Conservation (phyloP, 2,113 vertebrate genomes). For the Tachysurus vachellii region DNA sequence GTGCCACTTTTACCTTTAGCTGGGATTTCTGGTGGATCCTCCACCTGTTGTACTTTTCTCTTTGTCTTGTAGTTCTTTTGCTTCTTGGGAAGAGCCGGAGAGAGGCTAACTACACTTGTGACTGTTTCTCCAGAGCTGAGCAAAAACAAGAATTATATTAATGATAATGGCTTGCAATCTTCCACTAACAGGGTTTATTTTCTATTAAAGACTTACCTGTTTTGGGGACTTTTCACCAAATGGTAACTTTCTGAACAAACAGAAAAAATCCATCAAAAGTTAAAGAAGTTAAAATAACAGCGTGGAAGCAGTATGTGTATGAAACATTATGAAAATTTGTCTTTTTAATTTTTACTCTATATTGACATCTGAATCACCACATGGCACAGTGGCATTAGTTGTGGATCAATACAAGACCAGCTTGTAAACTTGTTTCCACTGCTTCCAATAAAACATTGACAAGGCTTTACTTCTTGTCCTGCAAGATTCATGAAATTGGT, state of each 20-base stretch:
- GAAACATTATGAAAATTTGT: background rate
- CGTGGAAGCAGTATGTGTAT: background rate
- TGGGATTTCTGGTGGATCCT: slow-evolving; percentile 86
- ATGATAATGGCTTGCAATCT: background rate
- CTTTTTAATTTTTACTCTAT: background rate
- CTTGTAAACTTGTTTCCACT: background rate
- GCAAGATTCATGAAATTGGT: background rate
- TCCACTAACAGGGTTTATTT: background rate
- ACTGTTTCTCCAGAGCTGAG: slow-evolving; percentile 89
- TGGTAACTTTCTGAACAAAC: slow-evolving; percentile 82
- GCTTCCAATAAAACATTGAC: background rate
- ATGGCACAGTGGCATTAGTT: background rate
- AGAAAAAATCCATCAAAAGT: slow-evolving; percentile 8
- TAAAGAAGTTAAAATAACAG: background rate
- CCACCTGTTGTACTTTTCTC: slow-evolving; percentile 70
- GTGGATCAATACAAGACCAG: background rate
- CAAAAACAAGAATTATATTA: background rate
- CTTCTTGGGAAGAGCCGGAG: slow-evolving; percentile 84
- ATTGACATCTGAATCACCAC: background rate
- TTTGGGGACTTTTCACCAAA: slow-evolving; percentile 89
- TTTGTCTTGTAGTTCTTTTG: slow-evolving; percentile 77
- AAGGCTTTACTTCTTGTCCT: background rate
- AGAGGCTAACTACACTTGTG: slow-evolving; percentile 79
- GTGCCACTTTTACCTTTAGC: slow-evolving; percentile 83
- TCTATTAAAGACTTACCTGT: slow-evolving; percentile 77